Evolutionary conservation across 1,140 invertebrate species (phyloP).

Genomic region (Teleopsis dalmanni): DNA sequence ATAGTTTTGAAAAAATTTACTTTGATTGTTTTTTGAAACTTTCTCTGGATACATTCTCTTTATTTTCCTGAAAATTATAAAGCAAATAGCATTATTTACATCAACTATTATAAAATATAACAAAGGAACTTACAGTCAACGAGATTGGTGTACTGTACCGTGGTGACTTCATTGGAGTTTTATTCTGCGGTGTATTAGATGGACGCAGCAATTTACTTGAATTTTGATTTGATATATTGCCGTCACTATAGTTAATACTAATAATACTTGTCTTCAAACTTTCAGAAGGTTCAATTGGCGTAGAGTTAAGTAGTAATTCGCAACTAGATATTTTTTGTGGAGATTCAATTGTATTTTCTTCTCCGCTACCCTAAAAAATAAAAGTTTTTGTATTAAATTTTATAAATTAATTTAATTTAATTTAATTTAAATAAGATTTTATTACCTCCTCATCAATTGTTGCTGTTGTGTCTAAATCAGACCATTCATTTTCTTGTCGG

Average conservation of each 20-base stretch:
- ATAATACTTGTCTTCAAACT: too few relatives aligned
- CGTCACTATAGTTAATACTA: too few relatives aligned
- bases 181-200: too few relatives aligned
- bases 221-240: too few relatives aligned
- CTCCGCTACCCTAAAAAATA: constrained; percentile 25
- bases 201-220: too few relatives aligned
- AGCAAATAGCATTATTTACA: background rate
- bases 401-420: background rate
- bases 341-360: constrained; percentile 20
- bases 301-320: constrained; percentile 39
- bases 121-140: constrained; percentile 1
- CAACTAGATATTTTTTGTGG: constrained; percentile 32
- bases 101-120: background rate
- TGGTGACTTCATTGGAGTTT: too few relatives aligned
- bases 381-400: background rate
- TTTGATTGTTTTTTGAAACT: too few relatives aligned
- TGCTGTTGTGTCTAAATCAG: constrained; percentile 37
- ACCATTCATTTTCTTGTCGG: constrained; percentile 42
- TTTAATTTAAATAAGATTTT: background rate
- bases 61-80: constrained; percentile 26
- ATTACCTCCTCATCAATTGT: constrained; percentile 27
- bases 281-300: constrained; percentile 32
- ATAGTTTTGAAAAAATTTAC: too few relatives aligned
- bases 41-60: constrained; percentile 26
- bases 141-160: constrained; percentile 21